Evolutionary conservation across 1,140 invertebrate species (phyloP).

Genomic region (Magallana gigas): DNA sequence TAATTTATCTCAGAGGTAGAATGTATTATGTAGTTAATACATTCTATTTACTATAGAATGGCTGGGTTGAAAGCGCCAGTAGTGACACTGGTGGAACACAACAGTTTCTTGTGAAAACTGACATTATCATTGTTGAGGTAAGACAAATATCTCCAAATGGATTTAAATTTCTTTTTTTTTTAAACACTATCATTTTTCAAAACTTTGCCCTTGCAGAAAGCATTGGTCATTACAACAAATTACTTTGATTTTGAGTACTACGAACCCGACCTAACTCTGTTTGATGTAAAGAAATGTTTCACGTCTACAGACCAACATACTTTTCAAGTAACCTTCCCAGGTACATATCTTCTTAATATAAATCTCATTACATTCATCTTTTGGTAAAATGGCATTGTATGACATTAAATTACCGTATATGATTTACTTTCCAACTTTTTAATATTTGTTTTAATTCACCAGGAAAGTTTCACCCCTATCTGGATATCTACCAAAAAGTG

Average conservation of each 20-base stretch:
- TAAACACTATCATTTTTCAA: not conserved
- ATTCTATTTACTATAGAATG: constrained; percentile 5
- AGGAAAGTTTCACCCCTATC: constrained; percentile 54
- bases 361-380: too few relatives aligned
- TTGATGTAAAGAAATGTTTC: constrained; percentile 64
- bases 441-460: not conserved
- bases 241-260: constrained; percentile 63
- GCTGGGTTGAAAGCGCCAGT: constrained; percentile 44
- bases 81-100: not conserved
- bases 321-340: constrained; percentile 62
- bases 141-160: not conserved
- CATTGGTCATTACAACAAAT: constrained; percentile 58
- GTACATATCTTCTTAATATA: constrained; percentile 42
- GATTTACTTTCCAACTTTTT: too few relatives aligned
- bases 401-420: too few relatives aligned
- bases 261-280: constrained; percentile 49
- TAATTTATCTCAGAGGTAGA: too few relatives aligned
- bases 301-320: constrained; percentile 55
- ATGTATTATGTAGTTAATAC: too few relatives aligned
- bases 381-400: too few relatives aligned
- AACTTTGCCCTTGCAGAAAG: constrained; percentile 51
- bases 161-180: not conserved
- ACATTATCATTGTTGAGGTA: constrained; percentile 53
- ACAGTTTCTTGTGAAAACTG: constrained; percentile 45
- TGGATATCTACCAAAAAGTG: constrained; percentile 48